These are phyloP conservation scores for Cirrhinus mrigala DNA, from an alignment of 2,797 vertebrate species.

Conservation along the genomic window DNA sequence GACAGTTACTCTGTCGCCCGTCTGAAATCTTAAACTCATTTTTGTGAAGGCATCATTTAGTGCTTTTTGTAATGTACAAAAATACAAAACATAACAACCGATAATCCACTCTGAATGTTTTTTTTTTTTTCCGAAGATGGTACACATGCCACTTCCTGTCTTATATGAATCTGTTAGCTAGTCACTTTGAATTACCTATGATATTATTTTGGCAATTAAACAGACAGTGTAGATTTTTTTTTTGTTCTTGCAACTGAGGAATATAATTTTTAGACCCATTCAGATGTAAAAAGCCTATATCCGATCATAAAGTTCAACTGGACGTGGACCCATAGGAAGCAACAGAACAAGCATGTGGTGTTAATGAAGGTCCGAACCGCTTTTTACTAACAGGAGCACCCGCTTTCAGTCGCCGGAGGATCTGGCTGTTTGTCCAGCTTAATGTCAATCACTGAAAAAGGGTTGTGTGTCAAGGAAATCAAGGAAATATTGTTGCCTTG, in stretches of 20 bases:
- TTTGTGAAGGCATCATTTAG: constrained; percentile 77
- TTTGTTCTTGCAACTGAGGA: constrained; percentile 89
- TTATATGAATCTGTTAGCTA: constrained; percentile 69
- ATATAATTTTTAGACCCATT: constrained; percentile 80
- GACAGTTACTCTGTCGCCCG: constrained; percentile 35
- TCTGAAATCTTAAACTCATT: constrained; percentile 31
- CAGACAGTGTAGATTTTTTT: constrained; percentile 93
- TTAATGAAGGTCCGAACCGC: constrained; percentile 79
- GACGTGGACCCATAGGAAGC: constrained; percentile 94
- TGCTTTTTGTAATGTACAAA: constrained; percentile 89
- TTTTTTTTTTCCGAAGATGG: constrained; percentile 73
- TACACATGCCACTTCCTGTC: constrained; percentile 73
- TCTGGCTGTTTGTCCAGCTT: constrained; percentile 92
- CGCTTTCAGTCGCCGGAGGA: constrained; percentile 84
- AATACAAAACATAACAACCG: constrained; percentile 89
- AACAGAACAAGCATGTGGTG: constrained; percentile 91
- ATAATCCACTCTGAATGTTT: constrained; percentile 76
- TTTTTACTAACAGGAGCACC: constrained; percentile 93
- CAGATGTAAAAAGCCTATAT: constrained; percentile 82
- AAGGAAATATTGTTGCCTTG: not conserved
- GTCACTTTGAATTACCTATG: constrained; percentile 70
- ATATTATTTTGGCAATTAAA: constrained; percentile 85
- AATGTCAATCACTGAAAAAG: constrained; percentile 88
- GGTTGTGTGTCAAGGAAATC: constrained; percentile 67
- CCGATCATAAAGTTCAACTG: constrained; percentile 85